A percentile compares a stretch with the other conserved stretches of the same genome.
phyloP scores from a whole-genome alignment of 2,888 invertebrate genomes.

The Rhogogaster chlorosoma region DNA sequence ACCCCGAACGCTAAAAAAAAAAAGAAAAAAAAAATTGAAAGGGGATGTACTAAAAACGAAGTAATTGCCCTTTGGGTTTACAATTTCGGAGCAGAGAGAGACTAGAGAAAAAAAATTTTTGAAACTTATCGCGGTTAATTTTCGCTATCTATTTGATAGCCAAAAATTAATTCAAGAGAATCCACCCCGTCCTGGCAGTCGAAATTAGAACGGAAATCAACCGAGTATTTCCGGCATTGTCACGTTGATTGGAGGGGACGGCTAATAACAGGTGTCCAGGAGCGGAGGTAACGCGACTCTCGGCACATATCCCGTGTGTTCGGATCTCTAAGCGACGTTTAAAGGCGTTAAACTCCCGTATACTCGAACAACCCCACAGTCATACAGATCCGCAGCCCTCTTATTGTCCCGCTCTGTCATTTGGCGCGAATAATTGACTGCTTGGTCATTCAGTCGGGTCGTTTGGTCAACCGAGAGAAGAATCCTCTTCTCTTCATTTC shows the following conservation, averaged over 20 bases:
- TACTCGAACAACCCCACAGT: not conserved
- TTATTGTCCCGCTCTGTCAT: constrained; percentile 55
- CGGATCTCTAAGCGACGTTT: constrained; percentile 13
- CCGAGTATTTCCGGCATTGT: not conserved
- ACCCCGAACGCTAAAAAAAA: not conserved
- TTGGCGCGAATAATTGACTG: constrained; percentile 36
- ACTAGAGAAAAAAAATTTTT: not conserved
- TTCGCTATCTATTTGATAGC: not conserved
- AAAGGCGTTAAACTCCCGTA: not conserved
- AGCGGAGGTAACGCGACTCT: not conserved
- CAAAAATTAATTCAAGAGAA: not conserved
- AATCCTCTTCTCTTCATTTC: not conserved
- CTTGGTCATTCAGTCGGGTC: constrained; percentile 1
- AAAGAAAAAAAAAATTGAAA: not conserved
- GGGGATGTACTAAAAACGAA: not conserved
- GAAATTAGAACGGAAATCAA: not conserved
- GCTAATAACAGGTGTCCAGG: not conserved
- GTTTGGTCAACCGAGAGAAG: constrained; percentile 26
- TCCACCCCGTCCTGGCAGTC: not conserved
- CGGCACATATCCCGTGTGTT: not conserved
- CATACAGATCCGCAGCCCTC: constrained; percentile 51
- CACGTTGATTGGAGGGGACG: not conserved
- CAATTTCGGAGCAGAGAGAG: not conserved
- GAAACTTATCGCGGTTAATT: not conserved
- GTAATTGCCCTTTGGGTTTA: too few species aligned